These are phyloP conservation scores for Drosophila lacteicornis DNA, from an alignment of 1,140 invertebrate genomes.

Conservation along the genomic window DNA sequence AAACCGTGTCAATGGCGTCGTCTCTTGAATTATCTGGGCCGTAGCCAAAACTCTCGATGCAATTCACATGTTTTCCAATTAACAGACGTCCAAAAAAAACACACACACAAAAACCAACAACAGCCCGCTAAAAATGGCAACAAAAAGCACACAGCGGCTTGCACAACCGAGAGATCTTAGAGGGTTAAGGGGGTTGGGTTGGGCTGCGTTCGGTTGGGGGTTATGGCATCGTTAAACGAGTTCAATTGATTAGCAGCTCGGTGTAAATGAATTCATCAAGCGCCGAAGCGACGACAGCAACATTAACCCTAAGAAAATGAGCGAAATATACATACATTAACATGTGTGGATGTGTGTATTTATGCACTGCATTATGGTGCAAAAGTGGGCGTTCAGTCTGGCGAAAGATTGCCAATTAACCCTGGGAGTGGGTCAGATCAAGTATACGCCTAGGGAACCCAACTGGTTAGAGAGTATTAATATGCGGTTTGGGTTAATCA, in stretches of 20 bases:
- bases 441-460: constrained; percentile 17
- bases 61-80: constrained; percentile 41
- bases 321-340: background rate
- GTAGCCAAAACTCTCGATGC: constrained; percentile 44
- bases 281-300: constrained; percentile 30
- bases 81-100: constrained; percentile 29
- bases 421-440: constrained; percentile 43
- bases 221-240: constrained; percentile 58
- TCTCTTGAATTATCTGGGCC: constrained; percentile 38
- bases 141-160: constrained; percentile 17
- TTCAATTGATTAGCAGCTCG: constrained; percentile 77
- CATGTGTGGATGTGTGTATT: background rate
- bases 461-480: constrained; percentile 15
- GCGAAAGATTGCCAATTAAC: constrained; percentile 57
- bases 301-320: constrained; percentile 34
- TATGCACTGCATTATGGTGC: background rate
- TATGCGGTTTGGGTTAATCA: constrained; percentile 24
- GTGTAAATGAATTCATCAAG: constrained; percentile 78
- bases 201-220: constrained; percentile 7
- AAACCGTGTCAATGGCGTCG: constrained; percentile 41
- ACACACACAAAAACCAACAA: constrained; percentile 10
- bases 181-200: constrained; percentile 20
- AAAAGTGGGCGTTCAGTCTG: constrained; percentile 30
- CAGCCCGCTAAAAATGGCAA: constrained; percentile 35
- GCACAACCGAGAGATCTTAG: constrained; percentile 12